Conservation (phyloP, 92 coral and sea anemone genomes). For the Zoanthus sociatus region DNA sequence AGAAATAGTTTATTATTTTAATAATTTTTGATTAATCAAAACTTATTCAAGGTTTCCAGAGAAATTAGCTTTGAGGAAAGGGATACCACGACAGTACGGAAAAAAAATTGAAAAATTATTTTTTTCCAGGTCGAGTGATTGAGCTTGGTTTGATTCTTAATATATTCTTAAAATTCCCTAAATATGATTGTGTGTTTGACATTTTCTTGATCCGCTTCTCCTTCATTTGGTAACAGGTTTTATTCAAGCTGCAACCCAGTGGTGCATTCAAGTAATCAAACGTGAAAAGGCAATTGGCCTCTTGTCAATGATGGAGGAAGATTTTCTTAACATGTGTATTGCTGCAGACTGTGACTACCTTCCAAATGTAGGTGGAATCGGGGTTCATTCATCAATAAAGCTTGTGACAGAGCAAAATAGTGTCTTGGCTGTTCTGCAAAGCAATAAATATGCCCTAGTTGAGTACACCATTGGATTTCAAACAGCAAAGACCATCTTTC, state of each 20-base stretch:
- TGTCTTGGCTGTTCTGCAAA: background rate
- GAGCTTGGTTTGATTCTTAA: no score
- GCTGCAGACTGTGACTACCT: slow-evolving; percentile 43
- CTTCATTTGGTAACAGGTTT: no score
- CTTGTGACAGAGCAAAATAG: background rate
- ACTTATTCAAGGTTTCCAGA: no score
- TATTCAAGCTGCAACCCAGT: background rate
- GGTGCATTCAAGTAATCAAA: background rate
- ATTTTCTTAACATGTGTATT: slow-evolving; percentile 33
- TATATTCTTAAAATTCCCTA: no score
- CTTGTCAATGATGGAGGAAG: background rate
- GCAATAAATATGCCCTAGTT: background rate
- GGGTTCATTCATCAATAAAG: slow-evolving; percentile 23
- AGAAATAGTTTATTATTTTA: no score
- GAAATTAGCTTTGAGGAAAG: no score
- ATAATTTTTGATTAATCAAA: no score
- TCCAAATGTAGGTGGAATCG: slow-evolving; percentile 20
- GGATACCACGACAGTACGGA: no score
- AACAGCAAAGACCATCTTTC: slow-evolving; percentile 24
- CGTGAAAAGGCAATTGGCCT: background rate
- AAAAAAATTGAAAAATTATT: no score
- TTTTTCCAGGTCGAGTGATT: no score
- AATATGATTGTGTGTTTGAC: no score
- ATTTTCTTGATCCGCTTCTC: no score
- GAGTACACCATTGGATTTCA: slow-evolving; percentile 32